These are phyloP conservation scores for Phyllotreta cruciferae DNA, from an alignment of 2,888 invertebrate genomes.

Conservation along the genomic window DNA sequence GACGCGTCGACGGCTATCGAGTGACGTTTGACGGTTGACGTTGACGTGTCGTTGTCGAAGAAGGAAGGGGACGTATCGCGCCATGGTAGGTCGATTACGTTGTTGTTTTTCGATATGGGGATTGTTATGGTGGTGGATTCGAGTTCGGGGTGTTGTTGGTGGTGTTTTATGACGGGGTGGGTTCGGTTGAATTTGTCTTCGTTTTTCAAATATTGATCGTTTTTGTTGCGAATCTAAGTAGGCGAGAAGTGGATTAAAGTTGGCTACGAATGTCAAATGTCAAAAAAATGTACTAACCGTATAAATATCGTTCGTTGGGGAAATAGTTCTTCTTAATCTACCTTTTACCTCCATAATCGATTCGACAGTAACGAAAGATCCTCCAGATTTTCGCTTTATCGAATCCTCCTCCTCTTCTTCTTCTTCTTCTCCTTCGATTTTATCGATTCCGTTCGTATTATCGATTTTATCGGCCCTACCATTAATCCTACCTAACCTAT, in stretches of 20 bases:
- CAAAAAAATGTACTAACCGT: slow-evolving; percentile 32
- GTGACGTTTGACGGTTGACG: slow-evolving; percentile 60
- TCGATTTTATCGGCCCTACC: too few relatives aligned
- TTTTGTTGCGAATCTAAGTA: neutral
- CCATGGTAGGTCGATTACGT: slow-evolving; percentile 47
- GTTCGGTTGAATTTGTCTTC: slow-evolving; percentile 31
- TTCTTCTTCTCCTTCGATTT: slow-evolving; percentile 47
- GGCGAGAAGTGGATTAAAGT: neutral
- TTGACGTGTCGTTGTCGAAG: slow-evolving; percentile 43
- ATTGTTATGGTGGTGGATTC: slow-evolving; percentile 57
- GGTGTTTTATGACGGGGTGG: slow-evolving; percentile 7
- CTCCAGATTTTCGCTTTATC: slow-evolving; percentile 52
- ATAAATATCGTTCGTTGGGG: slow-evolving; percentile 58
- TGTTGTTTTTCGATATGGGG: slow-evolving; percentile 53
- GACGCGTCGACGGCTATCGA: slow-evolving; percentile 67
- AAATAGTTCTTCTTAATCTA: slow-evolving; percentile 64
- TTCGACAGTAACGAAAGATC: slow-evolving; percentile 67
- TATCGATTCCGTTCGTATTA: slow-evolving; percentile 46
- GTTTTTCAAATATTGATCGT: slow-evolving; percentile 27
- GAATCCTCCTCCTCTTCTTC: slow-evolving; percentile 43
- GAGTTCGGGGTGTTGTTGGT: slow-evolving; percentile 41
- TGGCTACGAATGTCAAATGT: neutral
- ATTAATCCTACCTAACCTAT: too few relatives aligned
- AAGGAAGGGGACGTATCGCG: slow-evolving; percentile 35
- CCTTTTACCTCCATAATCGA: slow-evolving; percentile 67